phyloP scores from a whole-genome alignment of 2,888 invertebrate species.

The Drosophila stalkeri region DNA sequence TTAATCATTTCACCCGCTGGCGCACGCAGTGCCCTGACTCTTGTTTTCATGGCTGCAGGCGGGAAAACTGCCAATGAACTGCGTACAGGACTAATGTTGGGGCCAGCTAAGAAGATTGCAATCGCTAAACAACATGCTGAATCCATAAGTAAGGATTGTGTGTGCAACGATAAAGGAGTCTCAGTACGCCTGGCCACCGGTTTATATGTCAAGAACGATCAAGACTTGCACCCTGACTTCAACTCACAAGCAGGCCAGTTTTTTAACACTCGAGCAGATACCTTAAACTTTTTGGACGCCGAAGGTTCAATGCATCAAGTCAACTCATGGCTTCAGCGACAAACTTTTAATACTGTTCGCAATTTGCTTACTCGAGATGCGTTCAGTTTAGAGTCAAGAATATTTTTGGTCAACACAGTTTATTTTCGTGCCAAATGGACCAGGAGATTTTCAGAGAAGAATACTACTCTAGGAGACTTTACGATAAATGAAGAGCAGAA shows the following conservation, averaged over 20 bases:
- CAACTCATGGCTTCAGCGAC: conserved; percentile 91
- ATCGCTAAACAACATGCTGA: conserved; percentile 64
- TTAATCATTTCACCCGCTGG: conserved; percentile 80
- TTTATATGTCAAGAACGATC: conserved; percentile 87
- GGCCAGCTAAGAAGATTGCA: conserved; percentile 43
- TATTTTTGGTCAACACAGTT: conserved; percentile 93
- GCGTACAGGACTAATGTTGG: conserved; percentile 49
- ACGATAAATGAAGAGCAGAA: conserved; percentile 86
- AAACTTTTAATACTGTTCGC: conserved; percentile 93
- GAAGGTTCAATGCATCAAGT: conserved; percentile 87
- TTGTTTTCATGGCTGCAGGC: conserved; percentile 90
- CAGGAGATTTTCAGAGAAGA: conserved; percentile 87
- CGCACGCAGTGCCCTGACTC: conserved; percentile 89
- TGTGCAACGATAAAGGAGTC: conserved; percentile 47
- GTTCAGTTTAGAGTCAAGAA: conserved; percentile 86
- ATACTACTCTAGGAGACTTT: conserved; percentile 88
- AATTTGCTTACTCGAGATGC: conserved; percentile 87
- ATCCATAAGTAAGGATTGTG: conserved; percentile 54
- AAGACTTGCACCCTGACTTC: conserved; percentile 86
- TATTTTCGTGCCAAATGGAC: conserved; percentile 94
- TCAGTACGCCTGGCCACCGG: conserved; percentile 88
- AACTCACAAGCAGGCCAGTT: conserved; percentile 87
- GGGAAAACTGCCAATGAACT: conserved; percentile 82
- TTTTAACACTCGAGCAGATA: conserved; percentile 88
- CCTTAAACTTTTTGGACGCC: conserved; percentile 87